Evolutionary conservation across 1,140 invertebrate species (phyloP).

Genomic region (Aphidius ervi): DNA sequence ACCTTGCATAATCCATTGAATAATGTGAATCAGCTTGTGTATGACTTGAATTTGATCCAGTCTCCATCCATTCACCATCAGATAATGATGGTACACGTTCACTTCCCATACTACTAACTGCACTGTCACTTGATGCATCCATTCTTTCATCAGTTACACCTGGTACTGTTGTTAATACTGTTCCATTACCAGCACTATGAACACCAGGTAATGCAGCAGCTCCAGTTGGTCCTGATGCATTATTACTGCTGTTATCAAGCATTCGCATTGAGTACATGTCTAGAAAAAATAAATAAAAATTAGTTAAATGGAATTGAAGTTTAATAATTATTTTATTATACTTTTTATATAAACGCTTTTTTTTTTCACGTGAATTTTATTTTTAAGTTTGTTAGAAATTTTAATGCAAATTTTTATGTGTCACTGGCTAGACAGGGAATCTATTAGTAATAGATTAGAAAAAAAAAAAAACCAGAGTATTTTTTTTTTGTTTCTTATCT

Average conservation of each 20-base stretch:
- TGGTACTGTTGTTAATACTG: conserved; percentile 37
- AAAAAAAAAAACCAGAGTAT: too few relatives aligned
- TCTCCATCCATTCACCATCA: conserved; percentile 85
- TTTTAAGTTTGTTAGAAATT: too few relatives aligned
- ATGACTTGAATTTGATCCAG: conserved; percentile 76
- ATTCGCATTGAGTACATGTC: conserved; percentile 84
- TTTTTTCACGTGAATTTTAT: too few relatives aligned
- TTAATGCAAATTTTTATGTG: too few relatives aligned
- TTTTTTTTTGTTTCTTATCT: too few relatives aligned
- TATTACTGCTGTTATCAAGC: conserved; percentile 62
- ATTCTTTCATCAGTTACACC: conserved; percentile 60
- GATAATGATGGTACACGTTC: conserved; percentile 82
- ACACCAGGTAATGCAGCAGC: conserved; percentile 45
- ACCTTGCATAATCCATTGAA: conserved; percentile 54
- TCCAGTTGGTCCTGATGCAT: conserved; percentile 46
- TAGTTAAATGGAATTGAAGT: neutral
- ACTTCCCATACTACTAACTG: conserved; percentile 87
- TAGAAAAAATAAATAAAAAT: conserved; percentile 48
- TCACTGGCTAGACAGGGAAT: too few relatives aligned
- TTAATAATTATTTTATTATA: neutral
- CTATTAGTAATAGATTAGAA: too few relatives aligned
- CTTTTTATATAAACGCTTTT: too few relatives aligned
- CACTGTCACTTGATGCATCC: conserved; percentile 80
- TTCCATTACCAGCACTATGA: conserved; percentile 32
- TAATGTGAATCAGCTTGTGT: conserved; percentile 59